phyloP scores from a whole-genome alignment of 2,888 invertebrate species.

The Zelleria hepariella region DNA sequence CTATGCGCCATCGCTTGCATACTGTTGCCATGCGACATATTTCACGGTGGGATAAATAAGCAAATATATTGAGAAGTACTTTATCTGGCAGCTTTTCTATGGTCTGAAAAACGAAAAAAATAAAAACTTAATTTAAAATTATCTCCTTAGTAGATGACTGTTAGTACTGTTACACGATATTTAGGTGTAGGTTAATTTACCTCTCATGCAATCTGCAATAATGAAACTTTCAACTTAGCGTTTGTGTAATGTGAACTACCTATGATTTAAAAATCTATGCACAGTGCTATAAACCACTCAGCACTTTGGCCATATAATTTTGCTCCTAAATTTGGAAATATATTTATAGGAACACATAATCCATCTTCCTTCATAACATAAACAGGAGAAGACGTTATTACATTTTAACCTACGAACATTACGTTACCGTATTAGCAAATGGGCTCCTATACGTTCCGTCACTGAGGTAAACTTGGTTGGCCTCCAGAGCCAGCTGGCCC shows the following conservation, averaged over 20 bases:
- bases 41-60: conserved; percentile 93
- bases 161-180: no score
- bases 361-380: background rate
- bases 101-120: conserved; percentile 74
- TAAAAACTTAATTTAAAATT: conserved; percentile 10
- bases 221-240: no score
- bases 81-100: conserved; percentile 98
- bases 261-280: no score
- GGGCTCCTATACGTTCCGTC: conserved; percentile 85
- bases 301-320: no score
- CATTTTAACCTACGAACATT: background rate
- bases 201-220: no score
- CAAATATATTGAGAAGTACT: conserved; percentile 93
- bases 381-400: background rate
- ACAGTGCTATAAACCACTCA: no score
- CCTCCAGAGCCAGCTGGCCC: conserved; percentile 91
- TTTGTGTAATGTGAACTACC: no score
- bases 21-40: conserved; percentile 95
- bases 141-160: no score
- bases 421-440: conserved; percentile 84
- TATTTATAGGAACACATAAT: no score
- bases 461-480: conserved; percentile 86
- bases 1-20: conserved; percentile 95
- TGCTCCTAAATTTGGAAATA: no score
- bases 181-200: no score